Conservation (phyloP, 2,113 vertebrate genomes). For the Heterochromis multidens region DNA sequence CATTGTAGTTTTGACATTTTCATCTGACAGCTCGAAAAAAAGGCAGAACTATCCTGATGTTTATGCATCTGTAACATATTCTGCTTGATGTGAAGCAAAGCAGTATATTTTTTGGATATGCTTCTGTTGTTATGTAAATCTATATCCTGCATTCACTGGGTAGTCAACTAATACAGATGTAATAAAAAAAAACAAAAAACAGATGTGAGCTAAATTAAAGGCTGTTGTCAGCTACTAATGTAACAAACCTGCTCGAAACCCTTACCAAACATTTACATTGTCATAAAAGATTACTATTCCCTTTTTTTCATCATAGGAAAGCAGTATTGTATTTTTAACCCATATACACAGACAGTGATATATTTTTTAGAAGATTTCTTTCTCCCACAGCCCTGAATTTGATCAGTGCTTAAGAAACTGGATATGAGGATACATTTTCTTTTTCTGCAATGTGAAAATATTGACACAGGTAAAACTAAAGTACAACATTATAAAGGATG, state of each 20-base stretch:
- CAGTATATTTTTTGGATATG: not conserved
- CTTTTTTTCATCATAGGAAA: not conserved
- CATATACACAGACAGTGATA: not conserved
- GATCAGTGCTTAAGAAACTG: not conserved
- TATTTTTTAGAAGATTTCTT: not conserved
- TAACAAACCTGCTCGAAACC: not conserved
- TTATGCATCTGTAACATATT: not conserved
- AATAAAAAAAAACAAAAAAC: no score
- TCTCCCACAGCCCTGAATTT: not conserved
- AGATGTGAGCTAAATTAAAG: not conserved
- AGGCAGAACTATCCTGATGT: conserved; percentile 1
- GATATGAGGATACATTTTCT: not conserved
- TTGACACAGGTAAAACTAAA: not conserved
- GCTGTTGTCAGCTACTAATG: not conserved
- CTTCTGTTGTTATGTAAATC: conserved; percentile 7
- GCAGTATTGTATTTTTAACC: no score
- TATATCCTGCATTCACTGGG: not conserved
- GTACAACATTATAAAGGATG: not conserved
- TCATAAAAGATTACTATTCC: not conserved
- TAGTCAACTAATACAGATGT: not conserved
- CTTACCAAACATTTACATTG: not conserved
- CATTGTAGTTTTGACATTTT: conserved; percentile 16
- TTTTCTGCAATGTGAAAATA: not conserved
- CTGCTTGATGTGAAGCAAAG: not conserved
- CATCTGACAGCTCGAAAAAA: not conserved